Evolutionary conservation across 2,888 invertebrate genomes (phyloP).

Genomic region (Drosophila emarginata): DNA sequence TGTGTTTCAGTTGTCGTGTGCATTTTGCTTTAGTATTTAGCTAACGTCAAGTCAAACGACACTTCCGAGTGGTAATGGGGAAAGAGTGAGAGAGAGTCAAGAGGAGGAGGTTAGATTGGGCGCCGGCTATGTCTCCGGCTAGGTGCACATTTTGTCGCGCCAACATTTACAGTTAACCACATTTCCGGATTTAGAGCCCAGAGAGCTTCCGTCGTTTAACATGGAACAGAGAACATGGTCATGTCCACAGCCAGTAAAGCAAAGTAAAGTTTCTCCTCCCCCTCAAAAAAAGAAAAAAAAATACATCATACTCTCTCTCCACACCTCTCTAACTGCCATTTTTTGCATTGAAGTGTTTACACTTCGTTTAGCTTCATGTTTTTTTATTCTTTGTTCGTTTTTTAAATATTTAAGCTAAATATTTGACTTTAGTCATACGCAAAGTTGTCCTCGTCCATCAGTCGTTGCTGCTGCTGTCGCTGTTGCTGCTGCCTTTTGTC

Average conservation of each 20-base stretch:
- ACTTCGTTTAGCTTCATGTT: constrained; percentile 21
- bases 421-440: constrained; percentile 21
- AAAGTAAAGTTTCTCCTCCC: constrained; percentile 16
- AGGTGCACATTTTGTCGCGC: constrained; percentile 59
- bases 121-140: background rate
- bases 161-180: constrained; percentile 65
- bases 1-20: constrained; percentile 19
- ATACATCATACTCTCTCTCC: background rate
- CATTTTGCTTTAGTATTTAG: constrained; percentile 39
- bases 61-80: constrained; percentile 49
- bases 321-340: background rate
- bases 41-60: constrained; percentile 66
- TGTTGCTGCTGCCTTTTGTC: constrained; percentile 1
- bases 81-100: background rate
- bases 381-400: background rate
- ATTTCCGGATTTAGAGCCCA: constrained; percentile 66
- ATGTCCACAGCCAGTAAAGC: constrained; percentile 17
- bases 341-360: constrained; percentile 31
- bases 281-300: too few species aligned
- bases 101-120: background rate
- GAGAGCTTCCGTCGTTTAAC: constrained; percentile 50
- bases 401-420: constrained; percentile 18
- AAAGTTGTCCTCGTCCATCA: constrained; percentile 8
- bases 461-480: background rate
- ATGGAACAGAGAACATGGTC: constrained; percentile 15